Conservation (phyloP, 2,113 vertebrate species). For the Trochalopteron elliotii region DNA sequence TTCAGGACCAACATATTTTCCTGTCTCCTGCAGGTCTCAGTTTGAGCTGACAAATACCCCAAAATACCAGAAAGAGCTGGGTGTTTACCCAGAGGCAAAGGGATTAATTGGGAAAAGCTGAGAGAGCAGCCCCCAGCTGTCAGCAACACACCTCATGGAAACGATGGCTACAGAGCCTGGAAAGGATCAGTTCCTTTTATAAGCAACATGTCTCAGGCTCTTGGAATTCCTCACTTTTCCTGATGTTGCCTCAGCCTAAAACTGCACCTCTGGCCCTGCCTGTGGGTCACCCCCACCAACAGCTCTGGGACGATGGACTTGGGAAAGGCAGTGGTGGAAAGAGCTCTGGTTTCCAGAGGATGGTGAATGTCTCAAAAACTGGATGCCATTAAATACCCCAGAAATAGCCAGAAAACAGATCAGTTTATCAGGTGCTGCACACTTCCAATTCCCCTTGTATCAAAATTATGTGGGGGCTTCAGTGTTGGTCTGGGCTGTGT, state of each 20-base stretch:
- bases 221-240: neutral
- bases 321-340: neutral
- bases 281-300: too few relatives aligned
- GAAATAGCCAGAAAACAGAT: neutral
- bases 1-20: neutral
- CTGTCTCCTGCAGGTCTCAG: neutral
- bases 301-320: too few relatives aligned
- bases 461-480: accelerated
- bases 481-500: neutral
- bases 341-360: neutral
- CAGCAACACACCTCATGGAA: neutral
- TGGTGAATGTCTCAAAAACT: neutral
- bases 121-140: neutral
- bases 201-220: neutral
- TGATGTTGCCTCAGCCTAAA: neutral
- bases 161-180: accelerated
- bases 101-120: neutral
- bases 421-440: neutral
- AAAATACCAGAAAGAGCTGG: neutral
- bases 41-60: neutral
- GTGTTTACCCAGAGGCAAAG: neutral
- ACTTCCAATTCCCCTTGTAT: neutral
- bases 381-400: neutral
- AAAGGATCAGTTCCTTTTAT: neutral
- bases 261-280: neutral